Base-by-base conservation (phyloP, 2,113 vertebrate genomes). In the Leucosticte australis region DNA sequence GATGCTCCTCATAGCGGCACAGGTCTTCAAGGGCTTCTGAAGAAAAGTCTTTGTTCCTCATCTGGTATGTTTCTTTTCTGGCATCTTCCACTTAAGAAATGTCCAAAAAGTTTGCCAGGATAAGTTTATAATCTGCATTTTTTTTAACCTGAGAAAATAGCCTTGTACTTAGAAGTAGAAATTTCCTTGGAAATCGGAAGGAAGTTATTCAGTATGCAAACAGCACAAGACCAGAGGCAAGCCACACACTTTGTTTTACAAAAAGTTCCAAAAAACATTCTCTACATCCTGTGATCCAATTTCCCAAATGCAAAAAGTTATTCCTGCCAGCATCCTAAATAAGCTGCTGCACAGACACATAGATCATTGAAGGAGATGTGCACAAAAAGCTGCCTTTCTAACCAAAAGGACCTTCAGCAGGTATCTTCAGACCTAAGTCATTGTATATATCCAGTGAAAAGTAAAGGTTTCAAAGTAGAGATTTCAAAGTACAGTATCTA, bases 211-310 rank as follows among this genome's bases (percentile, higher is more conserved):
- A 47, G 27, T 33, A 47, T 10, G 24, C 20, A 60, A 71, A 50
- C 8, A 41, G 15, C 0, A 0, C 19, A 83, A 73, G 13, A 15
- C 15, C 37, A 53, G 22, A 47, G 8, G 35, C 44, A 87, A 73
- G 17, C 60, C 14, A 71, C 16, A 42, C 9, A 26, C 8, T 57
- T 81, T 3, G 6, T 23, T 70, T 75, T 46, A 69, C 2, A 2
- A 62, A 28, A 87, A 30, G 17, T 86, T 83, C 0, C 18, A 19
- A 5, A 47, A 76, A 75, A 67, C 59, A 67, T 46, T 30, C 15
- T n/a, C 37, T 56, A 1, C 35, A 47, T 42, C 30, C 11, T 11
- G 2, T 27, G 8, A 90, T 37, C 16, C 27, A 69, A 19, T 62
- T 88, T 28, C 53, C 26, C 37, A 89, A 46, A 73, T 42, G 22